phyloP scores from a whole-genome alignment of 2,888 invertebrate species.

The Hanleya hanleyi region DNA sequence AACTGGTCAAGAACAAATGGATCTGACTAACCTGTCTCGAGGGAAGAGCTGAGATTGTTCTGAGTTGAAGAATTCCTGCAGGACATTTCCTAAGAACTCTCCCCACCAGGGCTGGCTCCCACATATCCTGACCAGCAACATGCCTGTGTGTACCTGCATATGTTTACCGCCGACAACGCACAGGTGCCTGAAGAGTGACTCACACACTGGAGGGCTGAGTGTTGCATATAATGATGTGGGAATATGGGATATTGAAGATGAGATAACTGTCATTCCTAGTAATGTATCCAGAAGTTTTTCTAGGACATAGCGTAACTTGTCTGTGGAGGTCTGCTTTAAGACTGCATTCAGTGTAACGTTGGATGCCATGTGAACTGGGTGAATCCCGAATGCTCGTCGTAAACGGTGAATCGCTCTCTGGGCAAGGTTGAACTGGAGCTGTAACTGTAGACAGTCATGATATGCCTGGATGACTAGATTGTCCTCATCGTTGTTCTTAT shows the following conservation, averaged over 20 bases:
- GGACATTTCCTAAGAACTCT: slow-evolving; percentile 87
- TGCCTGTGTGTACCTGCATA: slow-evolving; percentile 77
- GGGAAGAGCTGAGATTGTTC: slow-evolving; percentile 87
- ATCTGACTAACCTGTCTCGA: slow-evolving; percentile 88
- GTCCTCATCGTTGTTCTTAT: slow-evolving; percentile 76
- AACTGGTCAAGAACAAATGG: too few species aligned
- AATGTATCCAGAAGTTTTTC: slow-evolving; percentile 89
- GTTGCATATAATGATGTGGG: slow-evolving; percentile 58
- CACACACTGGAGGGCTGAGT: slow-evolving; percentile 69
- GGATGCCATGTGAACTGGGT: neutral
- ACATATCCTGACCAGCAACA: slow-evolving; percentile 85
- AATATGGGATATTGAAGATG: slow-evolving; percentile 73
- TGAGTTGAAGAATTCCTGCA: slow-evolving; percentile 85
- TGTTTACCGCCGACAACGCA: slow-evolving; percentile 80
- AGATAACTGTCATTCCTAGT: slow-evolving; percentile 74
- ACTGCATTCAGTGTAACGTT: slow-evolving; percentile 69
- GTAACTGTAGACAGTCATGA: slow-evolving; percentile 89
- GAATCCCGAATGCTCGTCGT: slow-evolving; percentile 76
- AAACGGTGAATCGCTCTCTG: slow-evolving; percentile 79
- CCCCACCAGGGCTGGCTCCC: slow-evolving; percentile 91
- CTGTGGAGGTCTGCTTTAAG: slow-evolving; percentile 80
- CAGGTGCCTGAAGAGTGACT: slow-evolving; percentile 82
- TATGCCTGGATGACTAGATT: slow-evolving; percentile 76
- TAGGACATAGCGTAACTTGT: slow-evolving; percentile 87
- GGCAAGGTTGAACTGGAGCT: slow-evolving; percentile 91